A percentile compares a stretch with the other conserved stretches of the same genome.
Evolutionary conservation across 2,797 vertebrate species (phyloP).

Genomic region (Ataeniobius toweri): DNA sequence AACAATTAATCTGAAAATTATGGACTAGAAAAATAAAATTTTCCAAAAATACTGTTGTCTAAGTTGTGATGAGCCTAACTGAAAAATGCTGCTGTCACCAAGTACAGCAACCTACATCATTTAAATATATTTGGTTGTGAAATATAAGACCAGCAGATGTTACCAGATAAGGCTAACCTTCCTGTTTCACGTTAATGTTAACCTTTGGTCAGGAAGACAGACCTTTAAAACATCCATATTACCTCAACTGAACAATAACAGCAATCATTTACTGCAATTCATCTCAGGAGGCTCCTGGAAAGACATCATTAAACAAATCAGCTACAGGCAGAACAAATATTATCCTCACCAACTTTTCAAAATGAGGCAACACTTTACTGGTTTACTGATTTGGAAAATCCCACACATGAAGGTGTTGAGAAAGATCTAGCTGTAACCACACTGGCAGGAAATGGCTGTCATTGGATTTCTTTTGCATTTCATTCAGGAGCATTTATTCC

Average conservation of each 20-base stretch:
- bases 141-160: constrained; percentile 41
- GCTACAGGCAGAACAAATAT: background rate
- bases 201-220: background rate
- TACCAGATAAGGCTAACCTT: constrained; percentile 29
- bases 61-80: constrained; percentile 11
- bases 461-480: background rate
- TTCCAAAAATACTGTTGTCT: background rate
- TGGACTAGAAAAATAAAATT: background rate
- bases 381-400: background rate
- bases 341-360: background rate
- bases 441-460: too few relatives aligned
- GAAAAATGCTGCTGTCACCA: background rate
- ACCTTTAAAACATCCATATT: constrained; percentile 23
- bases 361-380: background rate
- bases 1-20: background rate
- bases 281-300: constrained; percentile 29
- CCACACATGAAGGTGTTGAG: too few relatives aligned
- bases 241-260: constrained; percentile 26
- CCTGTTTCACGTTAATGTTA: background rate
- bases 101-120: constrained; percentile 16
- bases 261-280: constrained; percentile 20
- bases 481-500: background rate
- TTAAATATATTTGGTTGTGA: constrained; percentile 60
- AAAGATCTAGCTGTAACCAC: too few relatives aligned
- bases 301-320: constrained; percentile 4